These are phyloP conservation scores for Clytia hemisphaerica DNA, from an alignment of 30 jellyfish, hydroid and myxozoan species.

Conservation along the genomic window DNA sequence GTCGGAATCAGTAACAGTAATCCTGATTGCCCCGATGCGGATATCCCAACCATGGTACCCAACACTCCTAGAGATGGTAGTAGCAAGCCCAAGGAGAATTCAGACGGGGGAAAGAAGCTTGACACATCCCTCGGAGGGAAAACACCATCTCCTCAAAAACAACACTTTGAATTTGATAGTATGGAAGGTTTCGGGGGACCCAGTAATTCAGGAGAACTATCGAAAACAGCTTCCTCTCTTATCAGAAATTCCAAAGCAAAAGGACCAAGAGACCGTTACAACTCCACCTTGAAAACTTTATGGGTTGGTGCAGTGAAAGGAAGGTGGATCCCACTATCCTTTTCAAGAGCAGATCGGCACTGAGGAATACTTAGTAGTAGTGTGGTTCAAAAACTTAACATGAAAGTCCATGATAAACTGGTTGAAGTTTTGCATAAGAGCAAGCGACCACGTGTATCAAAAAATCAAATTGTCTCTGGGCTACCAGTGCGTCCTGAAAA, in stretches of 20 bases:
- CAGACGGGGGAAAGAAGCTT: background rate
- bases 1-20: background rate
- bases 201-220: background rate
- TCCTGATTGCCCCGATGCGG: constrained; percentile 6
- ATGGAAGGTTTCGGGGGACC: constrained; percentile 4
- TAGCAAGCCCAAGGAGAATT: background rate
- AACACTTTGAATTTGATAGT: constrained; percentile 1
- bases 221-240: constrained; percentile 19
- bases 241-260: background rate
- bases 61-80: constrained; percentile 1
- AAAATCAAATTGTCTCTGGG: no score
- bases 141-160: constrained; percentile 12
- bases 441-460: no score
- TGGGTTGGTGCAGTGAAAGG: no score
- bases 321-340: no score
- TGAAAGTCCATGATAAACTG: no score
- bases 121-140: constrained; percentile 3
- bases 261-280: constrained; percentile 17
- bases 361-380: no score
- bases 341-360: no score
- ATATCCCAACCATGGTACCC: no score
- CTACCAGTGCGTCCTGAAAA: no score
- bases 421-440: no score
- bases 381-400: no score
- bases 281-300: constrained; percentile 14